Evolutionary conservation across 2,797 vertebrate species (phyloP), one percentile per base, ranked within the genome.

Genomic region (Anguilla pacifica): DNA sequence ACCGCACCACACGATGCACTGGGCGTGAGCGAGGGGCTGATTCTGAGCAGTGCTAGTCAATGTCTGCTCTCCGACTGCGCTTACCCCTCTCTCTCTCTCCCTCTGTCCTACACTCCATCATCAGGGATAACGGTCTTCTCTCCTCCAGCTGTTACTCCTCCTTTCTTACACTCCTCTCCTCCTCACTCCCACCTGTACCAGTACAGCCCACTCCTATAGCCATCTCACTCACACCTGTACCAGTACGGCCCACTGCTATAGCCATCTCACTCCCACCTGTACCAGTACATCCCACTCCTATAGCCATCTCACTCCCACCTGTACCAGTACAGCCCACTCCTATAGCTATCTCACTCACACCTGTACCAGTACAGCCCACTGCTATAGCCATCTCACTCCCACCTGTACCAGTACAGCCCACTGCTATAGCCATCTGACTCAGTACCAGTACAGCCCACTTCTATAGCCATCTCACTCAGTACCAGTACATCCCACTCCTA

Each of bases 31-130:
- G 55, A 17, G 25, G 0, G 28, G 7, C 70, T 35, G 61, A 1
- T 15, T 39, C 72, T 35, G 35, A 15, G 72, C 77, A 79, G 35
- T 79, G 15, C 19, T 3, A 0, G 22, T n/a, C 61, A 0, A 0
- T 5, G 22, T 5, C n/a, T 9, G 3, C 61, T 25, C 22, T 6
- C 25, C n/a, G 5, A n/a, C 61, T 4, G 3, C 61, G 7, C 22
- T n/a, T n/a, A 67, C 49, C 57, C 19, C 64, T 19, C 4, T 6
- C 51, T 31, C 43, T 10, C 25, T 22, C 28, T 2, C 43, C 2
- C 25, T 22, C 28, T 10, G 13, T 15, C 28, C 67, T 0, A 31
- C n/a, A 43, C 84, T 77, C 86, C 88, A 84, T 90, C 53, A 77
- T 87, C 64, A 46, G 55, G 35, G 82, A 61, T 64, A 82, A 35